phyloP scores from a whole-genome alignment of 2,888 invertebrate genomes.

The Noctua janthe region DNA sequence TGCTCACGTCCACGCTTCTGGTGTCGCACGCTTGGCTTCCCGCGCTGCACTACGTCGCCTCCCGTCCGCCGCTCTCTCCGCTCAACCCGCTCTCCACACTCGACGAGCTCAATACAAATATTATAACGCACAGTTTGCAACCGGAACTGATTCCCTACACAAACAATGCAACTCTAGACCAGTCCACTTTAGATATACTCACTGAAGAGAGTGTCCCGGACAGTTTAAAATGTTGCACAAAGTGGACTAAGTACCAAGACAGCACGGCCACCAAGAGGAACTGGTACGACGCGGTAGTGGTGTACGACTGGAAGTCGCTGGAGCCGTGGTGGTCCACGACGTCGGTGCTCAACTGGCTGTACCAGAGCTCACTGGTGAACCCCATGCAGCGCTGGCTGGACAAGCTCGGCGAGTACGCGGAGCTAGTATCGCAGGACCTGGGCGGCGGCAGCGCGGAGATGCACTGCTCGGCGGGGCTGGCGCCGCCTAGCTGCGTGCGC shows the following conservation, averaged over 20 bases:
- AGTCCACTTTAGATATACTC: slow-evolving; percentile 48
- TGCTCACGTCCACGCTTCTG: slow-evolving; percentile 75
- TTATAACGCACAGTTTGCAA: slow-evolving; percentile 62
- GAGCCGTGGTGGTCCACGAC: slow-evolving; percentile 81
- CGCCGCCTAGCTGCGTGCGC: slow-evolving; percentile 68
- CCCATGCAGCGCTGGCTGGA: slow-evolving; percentile 86
- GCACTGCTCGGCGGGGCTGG: slow-evolving; percentile 57
- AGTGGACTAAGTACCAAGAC: slow-evolving; percentile 76
- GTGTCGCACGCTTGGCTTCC: slow-evolving; percentile 68
- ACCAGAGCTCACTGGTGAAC: slow-evolving; percentile 80
- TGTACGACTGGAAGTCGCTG: slow-evolving; percentile 73
- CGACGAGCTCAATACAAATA: slow-evolving; percentile 59
- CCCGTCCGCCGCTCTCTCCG: slow-evolving; percentile 51
- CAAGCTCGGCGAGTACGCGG: slow-evolving; percentile 76
- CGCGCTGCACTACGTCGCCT: slow-evolving; percentile 57
- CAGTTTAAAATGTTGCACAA: slow-evolving; percentile 77
- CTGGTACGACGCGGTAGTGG: slow-evolving; percentile 72
- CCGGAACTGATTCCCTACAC: slow-evolving; percentile 57
- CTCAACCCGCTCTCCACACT: slow-evolving; percentile 60
- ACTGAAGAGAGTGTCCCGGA: slow-evolving; percentile 60
- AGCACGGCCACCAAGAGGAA: slow-evolving; percentile 58
- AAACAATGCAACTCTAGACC: slow-evolving; percentile 68
- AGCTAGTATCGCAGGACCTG: slow-evolving; percentile 56
- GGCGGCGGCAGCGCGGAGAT: slow-evolving; percentile 25
- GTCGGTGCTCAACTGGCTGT: slow-evolving; percentile 80